phyloP scores from a whole-genome alignment of 2,113 vertebrate species.

The Baryphthengus martii region DNA sequence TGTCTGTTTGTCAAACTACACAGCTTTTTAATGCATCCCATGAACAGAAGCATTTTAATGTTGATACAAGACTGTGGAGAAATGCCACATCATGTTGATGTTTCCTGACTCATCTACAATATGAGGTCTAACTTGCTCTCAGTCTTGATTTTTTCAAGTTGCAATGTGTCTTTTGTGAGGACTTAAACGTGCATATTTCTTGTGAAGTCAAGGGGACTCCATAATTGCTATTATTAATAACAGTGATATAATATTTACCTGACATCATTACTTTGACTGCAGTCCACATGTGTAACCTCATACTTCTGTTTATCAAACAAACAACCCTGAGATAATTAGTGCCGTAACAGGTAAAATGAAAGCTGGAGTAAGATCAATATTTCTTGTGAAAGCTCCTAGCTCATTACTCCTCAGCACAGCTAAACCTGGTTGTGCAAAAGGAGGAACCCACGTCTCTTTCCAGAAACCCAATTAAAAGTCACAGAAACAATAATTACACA shows the following conservation, averaged over 20 bases:
- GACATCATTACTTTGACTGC: neutral
- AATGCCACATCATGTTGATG: neutral
- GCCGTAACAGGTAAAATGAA: conserved; percentile 3
- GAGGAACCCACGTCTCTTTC: neutral
- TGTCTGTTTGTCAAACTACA: neutral
- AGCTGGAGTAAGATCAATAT: neutral
- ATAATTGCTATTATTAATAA: conserved; percentile 4
- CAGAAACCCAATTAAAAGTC: neutral
- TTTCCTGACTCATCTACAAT: neutral
- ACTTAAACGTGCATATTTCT: neutral
- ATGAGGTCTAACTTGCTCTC: neutral
- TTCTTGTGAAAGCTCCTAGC: neutral
- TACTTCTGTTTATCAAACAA: conserved; percentile 25
- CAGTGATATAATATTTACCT: conserved; percentile 28
- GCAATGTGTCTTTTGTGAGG: neutral
- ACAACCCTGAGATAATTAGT: neutral
- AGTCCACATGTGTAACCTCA: neutral
- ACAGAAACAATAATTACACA: neutral
- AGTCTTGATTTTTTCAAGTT: neutral
- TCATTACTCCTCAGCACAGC: neutral
- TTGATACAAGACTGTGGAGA: neutral
- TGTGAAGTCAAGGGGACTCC: neutral
- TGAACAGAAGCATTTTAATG: neutral
- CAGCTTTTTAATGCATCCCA: neutral
- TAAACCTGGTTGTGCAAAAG: neutral